Evolutionary conservation across 2,888 invertebrate genomes (phyloP), one percentile per base, ranked within the genome.

Genomic region (Dryobota labecula): DNA sequence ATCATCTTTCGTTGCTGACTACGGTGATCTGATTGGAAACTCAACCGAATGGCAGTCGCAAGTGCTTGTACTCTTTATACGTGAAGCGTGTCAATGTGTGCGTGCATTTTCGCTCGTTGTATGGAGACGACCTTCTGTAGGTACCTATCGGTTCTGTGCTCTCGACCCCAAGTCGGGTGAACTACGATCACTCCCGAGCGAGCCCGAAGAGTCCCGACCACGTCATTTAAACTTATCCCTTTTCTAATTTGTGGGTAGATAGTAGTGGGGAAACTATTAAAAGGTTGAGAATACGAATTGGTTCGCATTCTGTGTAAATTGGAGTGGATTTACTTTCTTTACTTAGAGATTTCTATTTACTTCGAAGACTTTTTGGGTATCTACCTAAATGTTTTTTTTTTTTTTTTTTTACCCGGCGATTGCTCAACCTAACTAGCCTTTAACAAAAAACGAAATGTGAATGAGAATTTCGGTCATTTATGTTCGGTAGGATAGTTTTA

Each of bases 221-320:
- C 67, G 13, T 54, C 53, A 58, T 73, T 82, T 70, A 69, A 82
- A 76, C 43, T 74, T 66, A 68, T 45, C 51, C 58, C 68, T 67
- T 77, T 65, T 56, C 58, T 80, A 69, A 77, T 67, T 73, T 78
- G 62, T 56, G 43, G 67, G 47, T 56, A n/a, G n/a, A n/a, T n/a
- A n/a, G n/a, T n/a, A 43, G 53, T 43, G 30, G 54, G 6, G 9
- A 56, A 75, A 78, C 70, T 70, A 75, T 75, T 70, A 62, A 58
- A 57, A 41, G 45, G 27, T 66, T 15, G 18, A 54, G 69, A 65
- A 43, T n/a, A 51, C 13, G 20, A 38, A 11, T 62, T n/a, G 11
- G 49, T 49, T 58, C 7, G n/a, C 13, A 30, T 47, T 45, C 38
- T 51, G 20, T 41, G 3, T 27, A 45, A 57, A 74, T 74, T 57